phyloP scores from a whole-genome alignment of 2,888 invertebrate genomes.

The Myopa testacea region DNA sequence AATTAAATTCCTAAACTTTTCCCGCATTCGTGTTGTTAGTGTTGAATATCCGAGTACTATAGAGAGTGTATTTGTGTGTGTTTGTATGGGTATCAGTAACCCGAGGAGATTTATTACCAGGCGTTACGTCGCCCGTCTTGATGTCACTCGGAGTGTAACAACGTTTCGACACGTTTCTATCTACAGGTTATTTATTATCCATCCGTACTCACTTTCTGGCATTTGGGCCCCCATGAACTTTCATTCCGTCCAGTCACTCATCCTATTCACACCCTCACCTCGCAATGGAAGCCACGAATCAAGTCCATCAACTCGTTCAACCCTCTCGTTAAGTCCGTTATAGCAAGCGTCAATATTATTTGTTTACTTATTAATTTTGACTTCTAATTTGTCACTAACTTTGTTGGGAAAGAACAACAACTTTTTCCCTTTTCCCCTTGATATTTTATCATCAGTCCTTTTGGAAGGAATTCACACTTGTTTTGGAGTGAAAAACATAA shows the following conservation, averaged over 20 bases:
- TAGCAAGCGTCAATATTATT: not conserved
- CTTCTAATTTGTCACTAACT: slow-evolving; percentile 62
- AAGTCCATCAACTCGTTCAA: not conserved
- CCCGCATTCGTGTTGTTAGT: too few species aligned
- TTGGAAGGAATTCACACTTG: too few species aligned
- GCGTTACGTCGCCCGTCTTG: too few species aligned
- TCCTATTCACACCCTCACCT: not conserved
- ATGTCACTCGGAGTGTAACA: not conserved
- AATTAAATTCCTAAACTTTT: too few species aligned
- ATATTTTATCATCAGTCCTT: too few species aligned
- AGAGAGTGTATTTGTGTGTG: too few species aligned
- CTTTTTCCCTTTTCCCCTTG: slow-evolving; percentile 38
- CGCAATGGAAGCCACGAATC: not conserved
- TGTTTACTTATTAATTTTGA: slow-evolving; percentile 45
- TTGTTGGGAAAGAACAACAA: slow-evolving; percentile 43
- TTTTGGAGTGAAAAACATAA: too few species aligned
- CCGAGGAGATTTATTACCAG: too few species aligned
- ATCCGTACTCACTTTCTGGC: slow-evolving; percentile 24
- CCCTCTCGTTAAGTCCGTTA: not conserved
- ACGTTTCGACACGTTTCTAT: slow-evolving; percentile 35
- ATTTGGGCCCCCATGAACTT: not conserved
- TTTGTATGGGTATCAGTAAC: too few species aligned
- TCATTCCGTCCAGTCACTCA: not conserved
- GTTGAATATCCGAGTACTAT: too few species aligned
- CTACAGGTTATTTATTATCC: slow-evolving; percentile 16